Evolutionary conservation across 2,888 invertebrate species (phyloP).

Genomic region (Meliscaeva auricollis): DNA sequence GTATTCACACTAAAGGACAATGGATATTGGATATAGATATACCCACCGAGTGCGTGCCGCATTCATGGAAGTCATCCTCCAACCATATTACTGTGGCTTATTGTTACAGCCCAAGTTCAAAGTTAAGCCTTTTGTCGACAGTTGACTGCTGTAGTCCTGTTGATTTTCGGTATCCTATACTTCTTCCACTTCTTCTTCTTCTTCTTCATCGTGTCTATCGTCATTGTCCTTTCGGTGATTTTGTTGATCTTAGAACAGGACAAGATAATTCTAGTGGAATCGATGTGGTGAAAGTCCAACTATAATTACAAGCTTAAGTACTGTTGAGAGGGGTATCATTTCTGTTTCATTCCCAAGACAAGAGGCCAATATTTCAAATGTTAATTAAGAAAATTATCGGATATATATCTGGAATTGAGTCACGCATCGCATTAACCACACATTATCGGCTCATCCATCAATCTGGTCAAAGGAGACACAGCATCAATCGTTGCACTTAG

Average conservation of each 20-base stretch:
- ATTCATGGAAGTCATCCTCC: slow-evolving; percentile 19
- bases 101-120: slow-evolving; percentile 51
- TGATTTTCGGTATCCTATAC: slow-evolving; percentile 16
- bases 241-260: slow-evolving; percentile 46
- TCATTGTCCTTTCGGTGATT: slow-evolving; percentile 1
- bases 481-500: background rate
- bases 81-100: slow-evolving; percentile 3
- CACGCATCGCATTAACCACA: slow-evolving; percentile 74
- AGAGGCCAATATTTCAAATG: slow-evolving; percentile 65
- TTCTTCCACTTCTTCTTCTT: background rate
- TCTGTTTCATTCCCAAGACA: slow-evolving; percentile 14
- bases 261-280: slow-evolving; percentile 60
- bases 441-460: slow-evolving; percentile 76
- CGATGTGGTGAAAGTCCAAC: slow-evolving; percentile 52
- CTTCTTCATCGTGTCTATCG: background rate
- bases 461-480: slow-evolving; percentile 17
- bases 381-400: slow-evolving; percentile 75
- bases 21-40: background rate
- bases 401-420: slow-evolving; percentile 57
- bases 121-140: slow-evolving; percentile 50
- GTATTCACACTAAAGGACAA: slow-evolving; percentile 57
- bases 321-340: slow-evolving; percentile 31
- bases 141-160: slow-evolving; percentile 4
- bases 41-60: slow-evolving; percentile 6
- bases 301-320: slow-evolving; percentile 53